Percentiles rank a stretch among this genome's conserved stretches.
Evolutionary conservation across 2,797 vertebrate species (phyloP).

Genomic region (Argyrosomus regius): DNA sequence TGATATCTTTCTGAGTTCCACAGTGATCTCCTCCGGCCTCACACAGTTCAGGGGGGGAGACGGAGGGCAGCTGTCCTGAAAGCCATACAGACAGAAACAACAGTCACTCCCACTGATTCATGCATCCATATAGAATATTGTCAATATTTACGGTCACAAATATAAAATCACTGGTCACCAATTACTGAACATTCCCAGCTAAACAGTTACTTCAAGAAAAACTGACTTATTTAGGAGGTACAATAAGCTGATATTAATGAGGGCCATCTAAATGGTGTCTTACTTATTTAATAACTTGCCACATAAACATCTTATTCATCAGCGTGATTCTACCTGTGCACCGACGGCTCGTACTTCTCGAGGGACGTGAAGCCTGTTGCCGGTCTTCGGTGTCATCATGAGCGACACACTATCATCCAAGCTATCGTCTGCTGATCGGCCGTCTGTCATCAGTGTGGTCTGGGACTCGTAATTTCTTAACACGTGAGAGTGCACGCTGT

Average conservation of each 20-base stretch:
- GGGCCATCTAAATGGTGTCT: background rate
- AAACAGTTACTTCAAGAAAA: background rate
- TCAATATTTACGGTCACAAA: slow-evolving; percentile 1
- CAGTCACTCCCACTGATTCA: background rate
- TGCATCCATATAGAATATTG: background rate
- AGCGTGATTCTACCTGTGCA: slow-evolving; percentile 74
- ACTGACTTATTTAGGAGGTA: background rate
- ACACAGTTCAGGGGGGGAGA: slow-evolving; percentile 64
- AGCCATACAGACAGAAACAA: slow-evolving; percentile 10
- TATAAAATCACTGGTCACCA: too few species aligned
- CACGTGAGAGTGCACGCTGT: slow-evolving; percentile 39
- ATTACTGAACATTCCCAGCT: background rate
- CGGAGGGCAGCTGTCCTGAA: slow-evolving; percentile 76
- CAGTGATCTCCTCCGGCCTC: slow-evolving; percentile 76
- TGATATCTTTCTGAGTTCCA: slow-evolving; percentile 89
- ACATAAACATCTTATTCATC: background rate
- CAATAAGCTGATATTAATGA: background rate
- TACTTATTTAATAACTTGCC: background rate
- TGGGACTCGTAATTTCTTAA: slow-evolving; percentile 72
- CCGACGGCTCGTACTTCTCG: slow-evolving; percentile 70
- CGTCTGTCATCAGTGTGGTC: slow-evolving; percentile 53
- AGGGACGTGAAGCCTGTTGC: slow-evolving; percentile 72
- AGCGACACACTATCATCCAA: slow-evolving; percentile 78
- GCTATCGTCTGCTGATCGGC: slow-evolving; percentile 64
- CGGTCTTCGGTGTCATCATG: slow-evolving; percentile 78